Conservation (phyloP, 2,888 invertebrate species). For the Itoplectis maculator region DNA sequence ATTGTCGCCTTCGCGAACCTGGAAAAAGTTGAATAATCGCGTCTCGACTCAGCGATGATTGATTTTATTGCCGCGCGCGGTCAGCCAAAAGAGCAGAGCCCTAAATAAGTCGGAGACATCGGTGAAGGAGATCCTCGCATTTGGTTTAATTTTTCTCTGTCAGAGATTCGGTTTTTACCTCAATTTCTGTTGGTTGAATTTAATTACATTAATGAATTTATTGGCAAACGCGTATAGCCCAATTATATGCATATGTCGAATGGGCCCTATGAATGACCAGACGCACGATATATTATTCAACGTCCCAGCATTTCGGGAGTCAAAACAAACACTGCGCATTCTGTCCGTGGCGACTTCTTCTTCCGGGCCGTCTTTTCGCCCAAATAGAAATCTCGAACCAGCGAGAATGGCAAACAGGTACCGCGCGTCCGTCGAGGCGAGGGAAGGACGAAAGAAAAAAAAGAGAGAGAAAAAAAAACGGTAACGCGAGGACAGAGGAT, state of each 20-base stretch:
- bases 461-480: constrained; percentile 18
- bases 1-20: not conserved
- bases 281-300: not conserved
- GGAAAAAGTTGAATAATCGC: constrained; percentile 5
- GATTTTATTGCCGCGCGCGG: constrained; percentile 2
- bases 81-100: not conserved
- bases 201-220: too few relatives aligned
- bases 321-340: constrained; percentile 2
- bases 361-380: constrained; percentile 63
- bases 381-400: constrained; percentile 27
- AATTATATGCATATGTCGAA: too few relatives aligned
- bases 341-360: constrained; percentile 1
- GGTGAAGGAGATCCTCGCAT: not conserved
- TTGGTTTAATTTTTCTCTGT: not conserved
- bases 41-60: not conserved
- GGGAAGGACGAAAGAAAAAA: constrained; percentile 45
- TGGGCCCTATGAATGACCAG: too few relatives aligned
- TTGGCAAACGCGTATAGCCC: too few relatives aligned
- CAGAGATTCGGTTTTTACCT: too few relatives aligned
- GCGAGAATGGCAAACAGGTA: constrained; percentile 39
- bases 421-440: constrained; percentile 16
- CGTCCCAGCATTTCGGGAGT: not conserved
- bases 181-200: too few relatives aligned
- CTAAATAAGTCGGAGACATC: not conserved
- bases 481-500: not conserved